These are phyloP conservation scores for Pteria penguin DNA, from an alignment of 2,888 invertebrate genomes.

Conservation along the genomic window DNA sequence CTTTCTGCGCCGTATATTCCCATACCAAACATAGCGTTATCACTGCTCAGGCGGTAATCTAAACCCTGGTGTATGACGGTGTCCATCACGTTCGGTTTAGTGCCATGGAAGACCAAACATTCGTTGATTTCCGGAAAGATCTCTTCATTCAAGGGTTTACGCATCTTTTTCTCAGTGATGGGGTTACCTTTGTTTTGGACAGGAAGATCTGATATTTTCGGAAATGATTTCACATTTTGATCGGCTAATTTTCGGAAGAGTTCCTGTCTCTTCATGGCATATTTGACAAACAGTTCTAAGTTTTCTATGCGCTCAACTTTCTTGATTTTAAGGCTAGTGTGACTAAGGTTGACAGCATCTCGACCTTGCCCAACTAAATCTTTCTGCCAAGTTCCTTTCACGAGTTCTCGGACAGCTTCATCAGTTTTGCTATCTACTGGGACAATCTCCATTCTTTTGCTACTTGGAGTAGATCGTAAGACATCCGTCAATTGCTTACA, in stretches of 20 bases:
- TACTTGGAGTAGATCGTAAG: conserved; percentile 3
- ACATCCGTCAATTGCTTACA: conserved; percentile 12
- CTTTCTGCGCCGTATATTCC: conserved; percentile 42
- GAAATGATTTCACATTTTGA: not conserved
- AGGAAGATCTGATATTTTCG: conserved; percentile 3
- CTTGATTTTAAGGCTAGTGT: conserved; percentile 19
- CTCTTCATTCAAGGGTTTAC: conserved; percentile 16
- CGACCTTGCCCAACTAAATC: conserved; percentile 32
- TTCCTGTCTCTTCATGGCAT: conserved; percentile 30
- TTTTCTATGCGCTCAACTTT: conserved; percentile 40
- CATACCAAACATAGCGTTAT: conserved; percentile 37
- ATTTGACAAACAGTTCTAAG: conserved; percentile 29
- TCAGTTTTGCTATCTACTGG: conserved; percentile 15
- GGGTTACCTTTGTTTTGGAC: conserved; percentile 12
- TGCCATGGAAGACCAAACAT: conserved; percentile 38
- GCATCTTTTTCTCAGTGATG: conserved; percentile 1
- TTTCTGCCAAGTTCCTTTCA: conserved; percentile 29
- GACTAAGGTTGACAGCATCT: conserved; percentile 28
- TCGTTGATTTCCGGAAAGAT: conserved; percentile 38
- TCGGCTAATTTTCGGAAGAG: conserved; percentile 27
- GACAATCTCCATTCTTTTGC: not conserved
- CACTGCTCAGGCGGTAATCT: conserved; percentile 32
- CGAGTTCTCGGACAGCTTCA: conserved; percentile 20
- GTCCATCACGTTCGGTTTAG: conserved; percentile 15
- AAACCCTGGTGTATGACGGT: conserved; percentile 34